Percentiles rank a stretch among this genome's conserved stretches.
phyloP scores from a whole-genome alignment of 2,888 invertebrate genomes.

The Drosophila phalerata region DNA sequence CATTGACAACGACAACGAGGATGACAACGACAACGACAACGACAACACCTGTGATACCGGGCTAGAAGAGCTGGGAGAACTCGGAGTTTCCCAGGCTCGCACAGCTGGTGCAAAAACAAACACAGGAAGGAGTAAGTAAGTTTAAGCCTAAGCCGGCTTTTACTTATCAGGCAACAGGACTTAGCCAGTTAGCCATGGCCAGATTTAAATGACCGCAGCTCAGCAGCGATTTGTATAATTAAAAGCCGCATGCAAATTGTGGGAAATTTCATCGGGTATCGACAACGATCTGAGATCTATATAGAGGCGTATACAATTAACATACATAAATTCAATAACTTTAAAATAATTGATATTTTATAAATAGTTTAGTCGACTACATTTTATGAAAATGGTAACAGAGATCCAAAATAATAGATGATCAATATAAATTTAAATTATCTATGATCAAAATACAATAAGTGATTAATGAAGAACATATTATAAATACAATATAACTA shows the following conservation, averaged over 20 bases:
- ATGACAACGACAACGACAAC: slow-evolving; percentile 31
- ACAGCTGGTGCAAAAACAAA: slow-evolving; percentile 68
- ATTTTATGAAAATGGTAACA: too few species aligned
- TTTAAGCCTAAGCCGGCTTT: slow-evolving; percentile 72
- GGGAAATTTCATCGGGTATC: slow-evolving; percentile 54
- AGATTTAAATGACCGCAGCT: slow-evolving; percentile 79
- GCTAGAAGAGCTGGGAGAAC: slow-evolving; percentile 14
- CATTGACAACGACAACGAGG: slow-evolving; percentile 55
- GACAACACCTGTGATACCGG: slow-evolving; percentile 50
- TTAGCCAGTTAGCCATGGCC: slow-evolving; percentile 72
- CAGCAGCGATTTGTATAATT: slow-evolving; percentile 77
- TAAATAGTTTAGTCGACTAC: background rate
- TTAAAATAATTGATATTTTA: background rate
- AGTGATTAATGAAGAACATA: background rate
- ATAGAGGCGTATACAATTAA: slow-evolving; percentile 35
- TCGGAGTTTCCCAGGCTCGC: slow-evolving; percentile 77
- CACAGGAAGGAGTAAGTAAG: slow-evolving; percentile 75
- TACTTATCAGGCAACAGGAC: slow-evolving; percentile 63
- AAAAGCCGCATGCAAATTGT: slow-evolving; percentile 78
- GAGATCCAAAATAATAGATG: too few species aligned
- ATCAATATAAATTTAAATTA: too few species aligned
- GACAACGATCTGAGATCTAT: slow-evolving; percentile 6
- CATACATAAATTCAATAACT: background rate
- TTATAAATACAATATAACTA: background rate
- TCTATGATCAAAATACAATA: background rate